Conservation (phyloP, 2,797 vertebrate species). For the Ptychadena robeensis region DNA sequence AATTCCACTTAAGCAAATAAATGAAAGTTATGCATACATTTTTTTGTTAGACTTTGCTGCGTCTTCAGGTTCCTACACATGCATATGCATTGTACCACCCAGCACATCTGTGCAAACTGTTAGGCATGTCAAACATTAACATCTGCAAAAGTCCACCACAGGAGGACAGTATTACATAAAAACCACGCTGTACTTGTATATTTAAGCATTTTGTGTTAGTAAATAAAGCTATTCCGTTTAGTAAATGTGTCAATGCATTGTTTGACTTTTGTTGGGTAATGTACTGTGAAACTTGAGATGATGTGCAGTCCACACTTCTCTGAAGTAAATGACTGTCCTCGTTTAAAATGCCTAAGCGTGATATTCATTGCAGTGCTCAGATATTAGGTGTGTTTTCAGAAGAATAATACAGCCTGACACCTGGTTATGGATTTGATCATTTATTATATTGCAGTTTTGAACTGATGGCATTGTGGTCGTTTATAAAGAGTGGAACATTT, state of each 20-base stretch:
- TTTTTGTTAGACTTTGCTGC: neutral
- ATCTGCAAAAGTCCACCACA: neutral
- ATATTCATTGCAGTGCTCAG: neutral
- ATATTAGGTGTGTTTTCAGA: neutral
- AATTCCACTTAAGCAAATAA: too few species aligned
- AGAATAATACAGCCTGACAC: neutral
- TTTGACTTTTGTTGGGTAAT: neutral
- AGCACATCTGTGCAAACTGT: neutral
- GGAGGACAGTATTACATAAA: neutral
- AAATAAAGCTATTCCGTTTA: neutral
- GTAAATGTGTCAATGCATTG: neutral
- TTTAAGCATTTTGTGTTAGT: neutral
- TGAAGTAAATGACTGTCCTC: neutral
- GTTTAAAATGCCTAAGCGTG: neutral
- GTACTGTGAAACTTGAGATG: neutral
- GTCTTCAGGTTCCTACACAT: neutral
- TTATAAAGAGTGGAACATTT: neutral
- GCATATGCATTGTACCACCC: neutral
- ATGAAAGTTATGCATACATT: neutral
- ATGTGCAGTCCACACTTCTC: neutral
- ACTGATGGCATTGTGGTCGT: neutral
- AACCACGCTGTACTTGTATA: neutral
- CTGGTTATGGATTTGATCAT: neutral
- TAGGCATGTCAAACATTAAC: neutral
- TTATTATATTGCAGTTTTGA: too few species aligned